Conservation (phyloP, 35 echinoderm and acorn worm species). For the Patiria miniata region DNA sequence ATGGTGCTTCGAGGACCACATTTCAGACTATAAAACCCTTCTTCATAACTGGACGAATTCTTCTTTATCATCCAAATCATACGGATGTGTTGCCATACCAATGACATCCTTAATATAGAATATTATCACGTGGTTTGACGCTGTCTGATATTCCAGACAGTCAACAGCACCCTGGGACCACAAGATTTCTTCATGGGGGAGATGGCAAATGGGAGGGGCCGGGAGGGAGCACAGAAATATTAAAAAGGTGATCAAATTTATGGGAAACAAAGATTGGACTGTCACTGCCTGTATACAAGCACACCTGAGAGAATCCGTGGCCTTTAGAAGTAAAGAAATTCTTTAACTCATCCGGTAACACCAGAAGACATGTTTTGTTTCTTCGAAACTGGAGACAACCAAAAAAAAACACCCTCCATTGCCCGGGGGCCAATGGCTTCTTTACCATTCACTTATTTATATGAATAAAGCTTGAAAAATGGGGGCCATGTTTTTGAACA, state of each 20-base stretch:
- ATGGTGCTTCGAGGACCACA: slow-evolving; percentile 6
- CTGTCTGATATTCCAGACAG: neutral
- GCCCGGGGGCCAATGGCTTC: slow-evolving; percentile 14
- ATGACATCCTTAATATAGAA: neutral
- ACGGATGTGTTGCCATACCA: too few relatives aligned
- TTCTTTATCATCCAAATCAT: too few relatives aligned
- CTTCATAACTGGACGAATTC: too few relatives aligned
- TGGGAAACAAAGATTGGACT: too few relatives aligned
- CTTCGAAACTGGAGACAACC: neutral
- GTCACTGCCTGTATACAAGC: too few relatives aligned
- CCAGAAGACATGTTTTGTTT: neutral
- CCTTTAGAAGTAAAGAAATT: neutral
- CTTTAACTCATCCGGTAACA: neutral
- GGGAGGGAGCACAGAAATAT: too few relatives aligned
- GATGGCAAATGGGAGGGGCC: too few relatives aligned
- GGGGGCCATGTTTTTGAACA: neutral
- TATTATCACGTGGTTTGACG: neutral
- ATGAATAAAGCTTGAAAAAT: neutral
- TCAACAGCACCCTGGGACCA: too few relatives aligned
- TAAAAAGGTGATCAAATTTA: too few relatives aligned
- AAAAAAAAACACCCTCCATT: neutral
- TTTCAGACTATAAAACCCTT: neutral
- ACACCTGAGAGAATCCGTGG: too few relatives aligned
- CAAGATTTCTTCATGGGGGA: too few relatives aligned
- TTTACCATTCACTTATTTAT: slow-evolving; percentile 1